phyloP scores from a whole-genome alignment of 2,797 vertebrate species.

The Sebastes aleutianus region DNA sequence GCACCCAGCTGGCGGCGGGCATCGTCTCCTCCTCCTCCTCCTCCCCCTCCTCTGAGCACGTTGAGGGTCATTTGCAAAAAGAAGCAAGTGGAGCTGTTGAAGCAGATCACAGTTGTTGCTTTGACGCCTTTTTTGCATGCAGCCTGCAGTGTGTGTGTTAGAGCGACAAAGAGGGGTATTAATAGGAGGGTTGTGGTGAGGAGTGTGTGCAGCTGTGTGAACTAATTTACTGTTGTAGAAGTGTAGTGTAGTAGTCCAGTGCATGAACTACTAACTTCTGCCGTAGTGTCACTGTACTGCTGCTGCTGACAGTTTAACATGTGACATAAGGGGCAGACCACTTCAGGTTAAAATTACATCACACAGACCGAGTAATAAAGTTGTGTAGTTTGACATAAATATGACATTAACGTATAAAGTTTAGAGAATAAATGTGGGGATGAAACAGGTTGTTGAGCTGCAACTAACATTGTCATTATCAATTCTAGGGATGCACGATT shows the following conservation, averaged over 20 bases:
- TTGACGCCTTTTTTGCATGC: conserved; percentile 53
- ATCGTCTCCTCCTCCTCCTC: background rate
- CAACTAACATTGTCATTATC: background rate
- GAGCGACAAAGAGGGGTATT: conserved; percentile 43
- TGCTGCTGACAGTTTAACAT: background rate
- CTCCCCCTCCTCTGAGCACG: background rate
- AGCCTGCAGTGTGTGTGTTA: conserved; percentile 4
- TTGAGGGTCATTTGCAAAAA: conserved; percentile 1
- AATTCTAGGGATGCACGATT: no score
- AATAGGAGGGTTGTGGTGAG: conserved; percentile 47
- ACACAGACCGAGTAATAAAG: background rate
- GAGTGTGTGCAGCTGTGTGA: conserved; percentile 60
- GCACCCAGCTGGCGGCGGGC: conserved; percentile 35
- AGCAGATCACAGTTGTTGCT: conserved; percentile 34
- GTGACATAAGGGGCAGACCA: background rate
- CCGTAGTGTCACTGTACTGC: no score
- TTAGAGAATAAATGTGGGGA: background rate
- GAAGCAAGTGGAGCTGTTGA: background rate
- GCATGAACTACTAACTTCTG: no score
- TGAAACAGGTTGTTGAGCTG: background rate
- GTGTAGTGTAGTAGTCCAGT: background rate
- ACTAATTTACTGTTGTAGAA: conserved; percentile 25
- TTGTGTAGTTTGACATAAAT: background rate
- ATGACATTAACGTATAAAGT: background rate
- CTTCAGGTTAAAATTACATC: background rate